Evolutionary conservation across 2,888 invertebrate genomes (phyloP).

Genomic region (Cryptocephalus primarius): DNA sequence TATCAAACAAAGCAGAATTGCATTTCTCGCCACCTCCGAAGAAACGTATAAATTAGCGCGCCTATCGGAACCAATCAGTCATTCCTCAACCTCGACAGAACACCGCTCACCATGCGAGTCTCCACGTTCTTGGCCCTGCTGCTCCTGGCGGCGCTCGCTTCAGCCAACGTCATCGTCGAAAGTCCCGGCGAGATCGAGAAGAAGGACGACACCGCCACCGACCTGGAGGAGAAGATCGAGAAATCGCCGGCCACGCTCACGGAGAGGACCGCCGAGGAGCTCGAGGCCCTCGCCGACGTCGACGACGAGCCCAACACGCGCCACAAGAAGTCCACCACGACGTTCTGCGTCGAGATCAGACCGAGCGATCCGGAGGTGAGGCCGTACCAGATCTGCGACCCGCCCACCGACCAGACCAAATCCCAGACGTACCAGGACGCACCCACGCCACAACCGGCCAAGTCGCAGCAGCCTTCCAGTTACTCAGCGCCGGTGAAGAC

Average conservation of each 20-base stretch:
- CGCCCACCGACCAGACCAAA: constrained; percentile 10
- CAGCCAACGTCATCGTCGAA: too few relatives aligned
- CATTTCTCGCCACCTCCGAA: constrained; percentile 5
- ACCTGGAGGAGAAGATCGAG: background rate
- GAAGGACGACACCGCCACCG: too few relatives aligned
- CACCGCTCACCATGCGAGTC: too few relatives aligned
- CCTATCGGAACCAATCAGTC: too few relatives aligned
- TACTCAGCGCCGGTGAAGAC: constrained; percentile 13
- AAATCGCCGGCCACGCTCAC: background rate
- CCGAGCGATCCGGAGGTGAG: constrained; percentile 32
- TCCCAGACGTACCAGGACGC: background rate
- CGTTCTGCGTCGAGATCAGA: constrained; percentile 39
- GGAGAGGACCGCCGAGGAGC: background rate
- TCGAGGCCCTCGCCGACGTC: background rate
- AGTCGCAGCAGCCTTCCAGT: constrained; percentile 6
- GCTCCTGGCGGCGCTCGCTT: too few relatives aligned
- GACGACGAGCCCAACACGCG: constrained; percentile 24
- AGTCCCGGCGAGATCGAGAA: too few relatives aligned
- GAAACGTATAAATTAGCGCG: background rate
- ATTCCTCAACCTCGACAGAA: too few relatives aligned
- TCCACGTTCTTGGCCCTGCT: too few relatives aligned
- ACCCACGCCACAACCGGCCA: background rate
- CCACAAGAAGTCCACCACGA: constrained; percentile 37
- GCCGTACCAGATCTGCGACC: constrained; percentile 35
- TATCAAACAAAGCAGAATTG: background rate